Conservation (phyloP, 2,888 invertebrate genomes). For the Cephus rjabovi region DNA sequence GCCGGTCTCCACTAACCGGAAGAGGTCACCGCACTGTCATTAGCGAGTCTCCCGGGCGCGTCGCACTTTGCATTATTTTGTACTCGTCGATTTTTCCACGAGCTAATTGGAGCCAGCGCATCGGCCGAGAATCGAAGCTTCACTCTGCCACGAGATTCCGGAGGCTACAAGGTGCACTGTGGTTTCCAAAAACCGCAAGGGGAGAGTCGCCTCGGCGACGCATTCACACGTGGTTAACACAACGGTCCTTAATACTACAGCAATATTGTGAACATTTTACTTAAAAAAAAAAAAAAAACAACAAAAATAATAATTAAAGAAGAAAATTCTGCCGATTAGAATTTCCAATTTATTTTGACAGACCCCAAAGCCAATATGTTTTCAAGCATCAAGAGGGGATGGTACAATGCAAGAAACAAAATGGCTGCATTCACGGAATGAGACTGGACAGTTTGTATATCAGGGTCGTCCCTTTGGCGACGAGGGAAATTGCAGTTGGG, state of each 20-base stretch:
- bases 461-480: neutral
- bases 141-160: constrained; percentile 20
- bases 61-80: constrained; percentile 3
- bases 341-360: neutral
- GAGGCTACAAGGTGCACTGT: neutral
- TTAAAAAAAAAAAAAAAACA: no score
- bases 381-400: neutral
- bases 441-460: neutral
- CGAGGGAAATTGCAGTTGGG: neutral
- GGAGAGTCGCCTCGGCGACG: neutral
- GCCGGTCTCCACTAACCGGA: neutral
- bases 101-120: constrained; percentile 25
- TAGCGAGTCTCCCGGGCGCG: neutral
- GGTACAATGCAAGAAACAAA: neutral
- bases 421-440: neutral
- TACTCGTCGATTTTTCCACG: constrained; percentile 22
- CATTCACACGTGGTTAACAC: neutral
- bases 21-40: neutral
- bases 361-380: neutral
- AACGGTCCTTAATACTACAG: neutral
- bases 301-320: neutral
- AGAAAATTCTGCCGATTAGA: neutral
- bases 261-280: neutral
- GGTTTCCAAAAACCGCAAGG: neutral
- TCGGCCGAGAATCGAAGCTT: constrained; percentile 13